Evolutionary conservation across 2,888 invertebrate species (phyloP).

Genomic region (Tuta absoluta): DNA sequence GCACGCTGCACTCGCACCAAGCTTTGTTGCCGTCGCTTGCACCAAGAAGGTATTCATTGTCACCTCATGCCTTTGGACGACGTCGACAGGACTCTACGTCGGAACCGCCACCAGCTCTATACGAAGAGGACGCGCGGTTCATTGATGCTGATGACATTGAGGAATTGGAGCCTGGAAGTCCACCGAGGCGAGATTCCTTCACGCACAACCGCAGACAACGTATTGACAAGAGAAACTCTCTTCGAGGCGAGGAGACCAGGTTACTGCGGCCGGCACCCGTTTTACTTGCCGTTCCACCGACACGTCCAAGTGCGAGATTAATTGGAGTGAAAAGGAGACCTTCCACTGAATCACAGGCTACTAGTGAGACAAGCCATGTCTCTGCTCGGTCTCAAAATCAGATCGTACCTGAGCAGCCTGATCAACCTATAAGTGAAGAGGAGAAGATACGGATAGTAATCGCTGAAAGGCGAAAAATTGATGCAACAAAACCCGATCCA

Average conservation of each 20-base stretch:
- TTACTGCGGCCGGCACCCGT: constrained; percentile 66
- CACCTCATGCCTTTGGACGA: constrained; percentile 75
- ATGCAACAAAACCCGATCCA: constrained; percentile 64
- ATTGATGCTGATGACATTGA: constrained; percentile 82
- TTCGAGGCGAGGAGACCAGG: constrained; percentile 72
- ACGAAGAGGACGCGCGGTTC: constrained; percentile 79
- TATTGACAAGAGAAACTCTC: constrained; percentile 68
- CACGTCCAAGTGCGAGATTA: constrained; percentile 57
- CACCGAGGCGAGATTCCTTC: constrained; percentile 73
- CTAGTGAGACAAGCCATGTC: constrained; percentile 54
- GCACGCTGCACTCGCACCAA: constrained; percentile 83
- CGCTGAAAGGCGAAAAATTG: constrained; percentile 82
- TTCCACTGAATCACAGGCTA: constrained; percentile 60
- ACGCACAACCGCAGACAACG: constrained; percentile 75
- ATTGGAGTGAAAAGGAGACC: constrained; percentile 54
- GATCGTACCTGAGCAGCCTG: constrained; percentile 49
- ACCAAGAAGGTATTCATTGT: constrained; percentile 80
- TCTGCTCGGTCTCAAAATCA: constrained; percentile 47
- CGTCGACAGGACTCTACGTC: constrained; percentile 76
- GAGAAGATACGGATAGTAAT: constrained; percentile 83
- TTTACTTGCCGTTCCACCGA: constrained; percentile 65
- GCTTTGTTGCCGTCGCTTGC: constrained; percentile 78
- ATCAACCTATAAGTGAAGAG: constrained; percentile 64
- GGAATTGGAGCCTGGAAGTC: constrained; percentile 73
- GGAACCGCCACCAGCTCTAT: constrained; percentile 69